Evolutionary conservation across 2,888 invertebrate genomes (phyloP).

Genomic region (Leuctra nigra): DNA sequence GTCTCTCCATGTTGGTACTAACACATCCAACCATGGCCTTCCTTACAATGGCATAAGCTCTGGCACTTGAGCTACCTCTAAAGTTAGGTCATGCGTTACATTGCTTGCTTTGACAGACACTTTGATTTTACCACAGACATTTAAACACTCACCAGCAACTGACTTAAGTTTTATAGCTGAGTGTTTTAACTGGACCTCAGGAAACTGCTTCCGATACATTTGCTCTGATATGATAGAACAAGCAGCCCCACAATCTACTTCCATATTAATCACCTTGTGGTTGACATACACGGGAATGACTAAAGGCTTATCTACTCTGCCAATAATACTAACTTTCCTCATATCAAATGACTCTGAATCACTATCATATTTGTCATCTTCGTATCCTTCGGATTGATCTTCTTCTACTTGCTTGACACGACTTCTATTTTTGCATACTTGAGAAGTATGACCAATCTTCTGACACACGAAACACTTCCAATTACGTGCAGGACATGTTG

Average conservation of each 20-base stretch:
- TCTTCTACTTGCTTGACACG: too few relatives aligned
- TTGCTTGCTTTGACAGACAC: neutral
- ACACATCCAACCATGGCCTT: constrained; percentile 1
- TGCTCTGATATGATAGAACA: neutral
- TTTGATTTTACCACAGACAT: neutral
- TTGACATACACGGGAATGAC: too few relatives aligned
- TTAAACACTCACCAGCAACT: neutral
- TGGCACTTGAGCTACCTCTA: neutral
- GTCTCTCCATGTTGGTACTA: neutral
- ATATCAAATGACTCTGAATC: too few relatives aligned
- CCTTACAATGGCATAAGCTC: neutral
- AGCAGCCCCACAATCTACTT: constrained; percentile 2
- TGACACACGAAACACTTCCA: neutral
- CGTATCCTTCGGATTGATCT: too few relatives aligned
- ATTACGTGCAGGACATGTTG: neutral
- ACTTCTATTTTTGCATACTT: neutral
- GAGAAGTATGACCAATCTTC: neutral
- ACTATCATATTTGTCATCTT: too few relatives aligned
- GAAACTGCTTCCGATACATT: neutral
- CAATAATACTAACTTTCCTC: too few relatives aligned
- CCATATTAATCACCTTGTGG: neutral
- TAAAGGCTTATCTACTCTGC: too few relatives aligned
- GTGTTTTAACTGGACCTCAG: neutral
- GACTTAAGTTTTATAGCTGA: neutral
- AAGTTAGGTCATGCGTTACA: neutral